These are phyloP conservation scores for Xanthia togata DNA, from an alignment of 2,888 invertebrate genomes.

Conservation along the genomic window DNA sequence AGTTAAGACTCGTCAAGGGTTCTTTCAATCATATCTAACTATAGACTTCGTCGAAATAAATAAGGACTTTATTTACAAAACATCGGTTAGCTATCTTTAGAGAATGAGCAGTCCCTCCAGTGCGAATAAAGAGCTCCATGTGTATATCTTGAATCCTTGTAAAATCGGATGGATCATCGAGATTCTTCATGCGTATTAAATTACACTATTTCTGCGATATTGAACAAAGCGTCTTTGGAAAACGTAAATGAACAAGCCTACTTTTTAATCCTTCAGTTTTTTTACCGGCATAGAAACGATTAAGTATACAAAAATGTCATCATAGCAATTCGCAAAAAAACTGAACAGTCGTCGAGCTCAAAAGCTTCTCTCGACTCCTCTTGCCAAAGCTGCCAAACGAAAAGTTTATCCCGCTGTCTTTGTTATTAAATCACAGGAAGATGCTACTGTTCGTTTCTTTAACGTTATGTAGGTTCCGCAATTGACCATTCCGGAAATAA, in stretches of 20 bases:
- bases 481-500: not conserved
- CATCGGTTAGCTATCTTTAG: not conserved
- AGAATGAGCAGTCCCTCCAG: not conserved
- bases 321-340: not conserved
- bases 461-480: too few relatives aligned
- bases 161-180: conserved; percentile 7
- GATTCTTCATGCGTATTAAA: not conserved
- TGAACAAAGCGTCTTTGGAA: not conserved
- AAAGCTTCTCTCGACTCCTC: not conserved
- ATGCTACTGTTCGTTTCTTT: not conserved
- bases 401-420: not conserved
- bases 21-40: not conserved
- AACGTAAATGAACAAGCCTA: not conserved
- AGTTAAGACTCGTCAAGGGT: not conserved
- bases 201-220: not conserved
- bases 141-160: not conserved
- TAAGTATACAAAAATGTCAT: not conserved
- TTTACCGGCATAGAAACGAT: not conserved
- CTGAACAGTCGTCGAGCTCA: not conserved
- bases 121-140: not conserved
- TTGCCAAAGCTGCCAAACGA: not conserved
- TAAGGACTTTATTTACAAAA: conserved; percentile 8
- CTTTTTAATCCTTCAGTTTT: not conserved
- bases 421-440: not conserved
- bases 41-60: not conserved